Conservation (phyloP, 2,888 invertebrate genomes). For the Myopa tessellatipennis region DNA sequence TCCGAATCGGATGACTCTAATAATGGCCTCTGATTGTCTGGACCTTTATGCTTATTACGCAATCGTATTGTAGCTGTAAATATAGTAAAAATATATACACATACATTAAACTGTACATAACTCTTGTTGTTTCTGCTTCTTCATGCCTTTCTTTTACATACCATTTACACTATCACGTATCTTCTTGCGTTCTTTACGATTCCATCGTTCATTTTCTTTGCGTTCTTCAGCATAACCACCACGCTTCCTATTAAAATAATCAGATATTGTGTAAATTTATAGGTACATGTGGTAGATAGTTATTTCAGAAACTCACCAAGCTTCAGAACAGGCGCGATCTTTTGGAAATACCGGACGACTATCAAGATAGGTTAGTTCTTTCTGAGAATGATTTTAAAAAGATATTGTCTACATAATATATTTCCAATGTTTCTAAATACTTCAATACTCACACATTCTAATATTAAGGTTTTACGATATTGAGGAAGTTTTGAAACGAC, state of each 20-base stretch:
- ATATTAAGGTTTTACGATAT: conserved; percentile 84
- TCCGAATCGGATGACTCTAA: conserved; percentile 62
- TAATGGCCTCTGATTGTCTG: conserved; percentile 55
- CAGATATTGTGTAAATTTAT: not conserved
- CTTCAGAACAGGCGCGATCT: conserved; percentile 92
- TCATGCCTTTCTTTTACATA: conserved; percentile 39
- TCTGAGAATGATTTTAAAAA: conserved; percentile 66
- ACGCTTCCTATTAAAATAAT: conserved; percentile 59
- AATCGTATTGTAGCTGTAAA: conserved; percentile 60
- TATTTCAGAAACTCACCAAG: conserved; percentile 76
- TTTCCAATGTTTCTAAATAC: conserved; percentile 1
- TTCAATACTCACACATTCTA: conserved; percentile 73
- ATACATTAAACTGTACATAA: not conserved
- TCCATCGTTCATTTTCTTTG: conserved; percentile 64
- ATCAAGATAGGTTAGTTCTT: conserved; percentile 85
- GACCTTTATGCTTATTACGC: conserved; percentile 56
- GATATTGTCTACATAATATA: not conserved
- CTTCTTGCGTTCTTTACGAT: conserved; percentile 62
- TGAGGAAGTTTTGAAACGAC: conserved; percentile 83
- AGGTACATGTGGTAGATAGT: not conserved
- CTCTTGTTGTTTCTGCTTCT: not conserved
- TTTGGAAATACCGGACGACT: conserved; percentile 90
- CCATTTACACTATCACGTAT: conserved; percentile 66
- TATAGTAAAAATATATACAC: not conserved
- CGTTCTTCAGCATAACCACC: conserved; percentile 67